These are phyloP conservation scores for Eupeodes latifasciatus DNA, from an alignment of 2,888 invertebrate genomes.

Conservation along the genomic window DNA sequence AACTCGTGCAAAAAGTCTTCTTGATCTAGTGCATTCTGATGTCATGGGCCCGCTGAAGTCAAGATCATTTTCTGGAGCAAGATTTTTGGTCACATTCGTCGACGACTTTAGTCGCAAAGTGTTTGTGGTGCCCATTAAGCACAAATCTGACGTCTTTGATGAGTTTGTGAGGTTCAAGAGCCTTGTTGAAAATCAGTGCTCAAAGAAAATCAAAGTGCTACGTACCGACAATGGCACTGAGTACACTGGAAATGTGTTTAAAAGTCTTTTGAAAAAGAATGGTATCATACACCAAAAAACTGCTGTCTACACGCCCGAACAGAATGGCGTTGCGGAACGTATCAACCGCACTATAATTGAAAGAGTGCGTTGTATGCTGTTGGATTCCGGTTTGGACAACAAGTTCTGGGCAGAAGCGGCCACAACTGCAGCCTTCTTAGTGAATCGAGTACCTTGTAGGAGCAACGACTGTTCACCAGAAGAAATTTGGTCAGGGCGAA, in stretches of 20 bases:
- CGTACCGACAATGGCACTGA: conserved; percentile 75
- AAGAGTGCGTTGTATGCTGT: conserved; percentile 70
- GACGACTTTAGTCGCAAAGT: conserved; percentile 78
- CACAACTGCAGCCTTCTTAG: not conserved
- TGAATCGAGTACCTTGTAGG: conserved; percentile 5
- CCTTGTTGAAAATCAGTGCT: conserved; percentile 75
- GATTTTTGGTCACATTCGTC: conserved; percentile 81
- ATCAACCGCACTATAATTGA: conserved; percentile 75
- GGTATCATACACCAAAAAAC: conserved; percentile 77
- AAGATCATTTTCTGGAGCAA: conserved; percentile 79
- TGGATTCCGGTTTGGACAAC: conserved; percentile 45
- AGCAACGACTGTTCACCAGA: conserved; percentile 7
- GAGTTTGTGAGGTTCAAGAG: conserved; percentile 73
- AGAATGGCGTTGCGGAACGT: conserved; percentile 73
- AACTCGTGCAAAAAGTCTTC: conserved; percentile 68
- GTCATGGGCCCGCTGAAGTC: conserved; percentile 81
- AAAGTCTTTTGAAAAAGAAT: conserved; percentile 57
- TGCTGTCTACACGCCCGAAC: conserved; percentile 73
- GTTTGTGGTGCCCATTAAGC: conserved; percentile 59
- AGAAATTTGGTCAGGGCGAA: not conserved
- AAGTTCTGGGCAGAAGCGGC: conserved; percentile 11
- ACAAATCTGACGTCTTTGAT: conserved; percentile 73
- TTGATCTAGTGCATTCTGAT: conserved; percentile 81
- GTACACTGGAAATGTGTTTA: conserved; percentile 61
- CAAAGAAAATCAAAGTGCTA: conserved; percentile 68